These are phyloP conservation scores for Hipparchia semele DNA, from an alignment of 2,888 invertebrate species.

Conservation along the genomic window DNA sequence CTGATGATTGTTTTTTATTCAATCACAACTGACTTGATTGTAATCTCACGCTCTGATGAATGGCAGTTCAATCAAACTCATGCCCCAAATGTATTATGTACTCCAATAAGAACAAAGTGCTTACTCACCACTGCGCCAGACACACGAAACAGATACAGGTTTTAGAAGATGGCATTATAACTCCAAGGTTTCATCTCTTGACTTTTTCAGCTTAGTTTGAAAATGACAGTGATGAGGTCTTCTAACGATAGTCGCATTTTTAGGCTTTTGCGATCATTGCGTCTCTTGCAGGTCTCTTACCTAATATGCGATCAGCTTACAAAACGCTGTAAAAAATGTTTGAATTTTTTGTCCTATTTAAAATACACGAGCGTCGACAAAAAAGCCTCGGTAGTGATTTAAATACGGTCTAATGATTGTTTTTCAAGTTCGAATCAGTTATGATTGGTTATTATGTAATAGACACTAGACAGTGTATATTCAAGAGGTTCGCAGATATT, in stretches of 20 bases:
- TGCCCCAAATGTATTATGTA: too few species aligned
- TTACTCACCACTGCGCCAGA: too few species aligned
- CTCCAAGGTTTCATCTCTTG: too few species aligned
- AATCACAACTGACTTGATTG: not conserved
- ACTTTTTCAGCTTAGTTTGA: too few species aligned
- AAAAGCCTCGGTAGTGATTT: constrained; percentile 11
- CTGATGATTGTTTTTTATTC: not conserved
- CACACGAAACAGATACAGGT: too few species aligned
- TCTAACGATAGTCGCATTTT: not conserved
- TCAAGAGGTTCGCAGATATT: not conserved
- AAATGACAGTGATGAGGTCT: not conserved
- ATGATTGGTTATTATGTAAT: not conserved
- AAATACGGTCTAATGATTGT: constrained; percentile 14
- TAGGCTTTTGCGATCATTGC: not conserved
- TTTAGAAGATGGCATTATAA: too few species aligned
- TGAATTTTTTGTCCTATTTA: constrained; percentile 20
- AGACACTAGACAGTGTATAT: not conserved
- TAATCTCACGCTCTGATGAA: too few species aligned
- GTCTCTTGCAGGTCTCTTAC: not conserved
- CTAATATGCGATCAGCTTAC: not conserved
- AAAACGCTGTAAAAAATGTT: constrained; percentile 14
- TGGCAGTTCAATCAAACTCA: too few species aligned
- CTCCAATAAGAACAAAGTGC: too few species aligned
- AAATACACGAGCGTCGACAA: constrained; percentile 10
- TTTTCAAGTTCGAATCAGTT: constrained; percentile 4